Evolutionary conservation across 2,888 invertebrate genomes (phyloP).

Genomic region (Uropetala carovei): DNA sequence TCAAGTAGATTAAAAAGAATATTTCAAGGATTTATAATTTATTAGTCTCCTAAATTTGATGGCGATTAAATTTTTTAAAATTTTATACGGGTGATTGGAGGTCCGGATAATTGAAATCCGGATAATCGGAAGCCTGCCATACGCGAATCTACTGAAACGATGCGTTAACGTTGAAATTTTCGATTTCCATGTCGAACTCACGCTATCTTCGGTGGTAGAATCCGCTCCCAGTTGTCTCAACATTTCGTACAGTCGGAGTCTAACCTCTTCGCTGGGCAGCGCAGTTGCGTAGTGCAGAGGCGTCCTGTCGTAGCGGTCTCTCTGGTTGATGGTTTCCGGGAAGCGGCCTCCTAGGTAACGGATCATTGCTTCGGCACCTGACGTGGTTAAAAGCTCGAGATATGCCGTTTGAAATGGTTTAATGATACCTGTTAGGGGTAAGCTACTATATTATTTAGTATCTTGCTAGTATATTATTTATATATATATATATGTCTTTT

Average conservation of each 20-base stretch:
- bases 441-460: too few relatives aligned
- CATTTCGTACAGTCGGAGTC: constrained; percentile 73
- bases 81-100: too few relatives aligned
- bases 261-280: constrained; percentile 75
- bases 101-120: too few relatives aligned
- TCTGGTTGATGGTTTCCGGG: constrained; percentile 89
- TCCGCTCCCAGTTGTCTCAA: constrained; percentile 81
- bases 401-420: neutral
- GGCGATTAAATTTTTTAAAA: too few relatives aligned
- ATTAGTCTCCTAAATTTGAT: too few relatives aligned
- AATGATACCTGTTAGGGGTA: neutral
- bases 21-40: too few relatives aligned
- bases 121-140: too few relatives aligned
- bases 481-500: too few relatives aligned
- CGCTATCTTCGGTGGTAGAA: constrained; percentile 75
- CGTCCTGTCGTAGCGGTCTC: constrained; percentile 89
- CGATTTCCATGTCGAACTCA: neutral
- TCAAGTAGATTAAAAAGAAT: too few relatives aligned
- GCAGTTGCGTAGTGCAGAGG: constrained; percentile 92
- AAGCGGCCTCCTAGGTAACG: constrained; percentile 86
- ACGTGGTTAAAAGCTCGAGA: neutral
- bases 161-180: too few relatives aligned
- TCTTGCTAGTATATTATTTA: too few relatives aligned
- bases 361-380: constrained; percentile 67
- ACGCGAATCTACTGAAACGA: too few relatives aligned